phyloP scores from a whole-genome alignment of 2,888 invertebrate species.

The Cordilura impudica region DNA sequence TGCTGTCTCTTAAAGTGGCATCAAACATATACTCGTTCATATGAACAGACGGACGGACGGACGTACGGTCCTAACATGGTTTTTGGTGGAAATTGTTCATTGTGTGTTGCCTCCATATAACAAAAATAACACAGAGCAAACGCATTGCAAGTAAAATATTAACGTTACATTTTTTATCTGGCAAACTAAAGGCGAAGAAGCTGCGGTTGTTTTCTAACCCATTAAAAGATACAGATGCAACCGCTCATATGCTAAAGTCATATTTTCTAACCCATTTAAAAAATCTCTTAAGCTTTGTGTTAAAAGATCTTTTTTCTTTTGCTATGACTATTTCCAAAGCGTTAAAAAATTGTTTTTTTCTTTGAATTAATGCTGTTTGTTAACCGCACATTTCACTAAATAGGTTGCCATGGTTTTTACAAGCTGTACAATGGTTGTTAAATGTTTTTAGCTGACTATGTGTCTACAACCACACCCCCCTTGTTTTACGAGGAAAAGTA shows the following conservation, averaged over 20 bases:
- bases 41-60: no score
- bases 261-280: conserved; percentile 51
- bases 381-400: conserved; percentile 50
- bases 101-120: conserved; percentile 10
- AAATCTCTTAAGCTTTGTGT: not conserved
- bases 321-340: not conserved
- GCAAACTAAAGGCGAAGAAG: not conserved
- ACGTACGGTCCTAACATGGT: no score
- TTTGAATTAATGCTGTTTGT: conserved; percentile 34
- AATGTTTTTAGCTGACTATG: conserved; percentile 23
- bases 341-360: not conserved
- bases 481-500: not conserved
- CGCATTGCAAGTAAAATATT: conserved; percentile 28
- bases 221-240: no score
- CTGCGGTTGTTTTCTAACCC: not conserved
- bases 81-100: not conserved
- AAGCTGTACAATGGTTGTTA: conserved; percentile 25
- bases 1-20: conserved; percentile 11
- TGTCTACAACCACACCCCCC: conserved; percentile 58
- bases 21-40: not conserved
- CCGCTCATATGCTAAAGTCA: not conserved
- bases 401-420: conserved; percentile 42
- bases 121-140: conserved; percentile 10
- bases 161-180: conserved; percentile 17
- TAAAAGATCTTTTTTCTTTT: not conserved